Conservation (phyloP, 2,888 invertebrate genomes). For the Seira ritae region DNA sequence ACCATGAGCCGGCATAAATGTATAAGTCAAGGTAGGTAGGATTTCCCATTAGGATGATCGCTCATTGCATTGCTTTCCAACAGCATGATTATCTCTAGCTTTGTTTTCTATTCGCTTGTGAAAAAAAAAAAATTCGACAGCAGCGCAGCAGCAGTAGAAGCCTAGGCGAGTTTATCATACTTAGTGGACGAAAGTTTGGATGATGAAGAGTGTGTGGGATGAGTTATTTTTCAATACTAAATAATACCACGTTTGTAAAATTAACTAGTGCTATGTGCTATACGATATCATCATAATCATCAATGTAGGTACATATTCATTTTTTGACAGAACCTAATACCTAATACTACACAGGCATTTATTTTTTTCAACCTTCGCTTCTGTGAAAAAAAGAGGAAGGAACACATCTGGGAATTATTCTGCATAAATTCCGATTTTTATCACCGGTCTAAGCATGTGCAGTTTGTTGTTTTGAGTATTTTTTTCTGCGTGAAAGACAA, state of each 20-base stretch:
- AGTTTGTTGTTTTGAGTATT: slow-evolving; percentile 4
- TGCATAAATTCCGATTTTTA: slow-evolving; percentile 11
- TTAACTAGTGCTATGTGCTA: too few relatives aligned
- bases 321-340: slow-evolving; percentile 3
- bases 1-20: slow-evolving; percentile 46
- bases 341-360: neutral
- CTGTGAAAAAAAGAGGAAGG: neutral
- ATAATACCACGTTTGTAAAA: too few relatives aligned
- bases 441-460: slow-evolving; percentile 3
- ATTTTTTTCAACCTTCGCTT: neutral
- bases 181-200: slow-evolving; percentile 18
- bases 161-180: neutral
- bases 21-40: slow-evolving; percentile 50
- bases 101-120: neutral
- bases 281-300: too few relatives aligned
- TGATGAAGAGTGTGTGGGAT: slow-evolving; percentile 26
- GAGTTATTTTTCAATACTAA: slow-evolving; percentile 35
- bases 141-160: too few relatives aligned
- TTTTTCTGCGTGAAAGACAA: neutral
- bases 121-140: neutral
- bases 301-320: neutral
- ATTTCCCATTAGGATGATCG: slow-evolving; percentile 39
- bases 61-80: neutral
- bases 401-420: slow-evolving; percentile 1
- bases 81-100: neutral